Base-by-base conservation (phyloP, 2,888 invertebrate species). In the Caenorhabditis sinica region DNA sequence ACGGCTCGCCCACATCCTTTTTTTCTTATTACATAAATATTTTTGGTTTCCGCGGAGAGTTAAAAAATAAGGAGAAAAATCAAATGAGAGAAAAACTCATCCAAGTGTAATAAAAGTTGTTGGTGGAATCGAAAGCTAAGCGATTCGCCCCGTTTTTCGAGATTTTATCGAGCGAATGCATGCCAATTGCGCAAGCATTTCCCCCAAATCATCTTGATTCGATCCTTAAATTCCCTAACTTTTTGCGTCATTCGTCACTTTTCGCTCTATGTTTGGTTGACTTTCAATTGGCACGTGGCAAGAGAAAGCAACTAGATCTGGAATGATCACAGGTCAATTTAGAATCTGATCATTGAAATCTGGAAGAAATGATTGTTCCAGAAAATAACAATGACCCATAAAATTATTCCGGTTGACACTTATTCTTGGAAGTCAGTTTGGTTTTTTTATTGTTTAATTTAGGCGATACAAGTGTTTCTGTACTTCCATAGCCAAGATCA, bases 81-180 rank as follows among this genome's bases (percentile, higher is more conserved):
- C 30, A 33, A 28, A 45, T n/a, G 23, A 63, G 66, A 53, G 49
- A 11, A 58, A 79, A 56, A 40, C 2, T 79, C 79, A 72, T 65
- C 63, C 65, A 53, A 61, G 79, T 79, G 79, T 79, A 79, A 72
- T 72, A 58, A 72, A 79, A 79, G 72, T 56, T 45, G 80, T 69
- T 23, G 25, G 63, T 20, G n/a, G 15, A 13, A 20, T 20, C 20
- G 65, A 69, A 75, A 82, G 63, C 49, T 51, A 60, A 56, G 65
- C 76, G 71, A 56, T 71, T 82, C 82, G 69, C 61, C 82, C 75
- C 69, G 68, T 72, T 77, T 65, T 65, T 77, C 73, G 66, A 82
- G 76, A 76, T 76, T 76, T 82, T 76, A 72, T 71, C 74, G 51
- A 63, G n/a, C 36, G 43, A 56, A 69, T 69, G 69, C 40, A 69